Conservation (phyloP, 2,113 vertebrate genomes). For the Acrocephalus kingi region DNA sequence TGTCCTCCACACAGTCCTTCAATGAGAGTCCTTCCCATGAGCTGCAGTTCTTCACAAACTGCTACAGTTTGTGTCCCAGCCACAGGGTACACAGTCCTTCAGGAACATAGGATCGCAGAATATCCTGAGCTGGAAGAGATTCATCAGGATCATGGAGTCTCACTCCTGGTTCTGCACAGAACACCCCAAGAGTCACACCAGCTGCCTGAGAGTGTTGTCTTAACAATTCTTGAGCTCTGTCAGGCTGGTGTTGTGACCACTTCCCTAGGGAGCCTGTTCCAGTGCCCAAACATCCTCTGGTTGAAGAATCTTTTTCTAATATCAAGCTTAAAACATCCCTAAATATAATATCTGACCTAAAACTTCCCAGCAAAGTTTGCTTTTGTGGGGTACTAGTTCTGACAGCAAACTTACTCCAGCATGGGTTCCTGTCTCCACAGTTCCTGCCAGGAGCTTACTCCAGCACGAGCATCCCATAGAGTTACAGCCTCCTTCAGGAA, state of each 20-base stretch:
- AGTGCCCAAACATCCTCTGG: not conserved
- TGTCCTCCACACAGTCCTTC: not conserved
- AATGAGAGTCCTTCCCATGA: rapidly evolving
- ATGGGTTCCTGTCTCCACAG: not conserved
- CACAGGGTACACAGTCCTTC: not conserved
- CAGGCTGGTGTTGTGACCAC: not conserved
- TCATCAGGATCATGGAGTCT: not conserved
- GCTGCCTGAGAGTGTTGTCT: too few species aligned
- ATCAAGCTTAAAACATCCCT: not conserved
- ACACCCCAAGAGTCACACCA: not conserved
- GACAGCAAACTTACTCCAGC: not conserved
- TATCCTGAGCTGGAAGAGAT: not conserved
- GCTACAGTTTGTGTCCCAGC: not conserved
- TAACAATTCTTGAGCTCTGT: not conserved
- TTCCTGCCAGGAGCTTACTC: not conserved
- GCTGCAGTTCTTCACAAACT: not conserved
- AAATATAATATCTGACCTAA: not conserved
- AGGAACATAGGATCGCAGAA: not conserved
- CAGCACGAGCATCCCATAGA: too few species aligned
- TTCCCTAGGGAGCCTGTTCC: not conserved
- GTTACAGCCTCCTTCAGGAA: not conserved
- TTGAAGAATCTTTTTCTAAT: not conserved
- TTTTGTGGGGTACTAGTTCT: not conserved
- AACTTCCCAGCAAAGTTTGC: not conserved
- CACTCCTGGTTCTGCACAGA: not conserved